These are phyloP conservation scores for Cottoperca gobio DNA, from an alignment of 2,797 vertebrate genomes.

Conservation along the genomic window DNA sequence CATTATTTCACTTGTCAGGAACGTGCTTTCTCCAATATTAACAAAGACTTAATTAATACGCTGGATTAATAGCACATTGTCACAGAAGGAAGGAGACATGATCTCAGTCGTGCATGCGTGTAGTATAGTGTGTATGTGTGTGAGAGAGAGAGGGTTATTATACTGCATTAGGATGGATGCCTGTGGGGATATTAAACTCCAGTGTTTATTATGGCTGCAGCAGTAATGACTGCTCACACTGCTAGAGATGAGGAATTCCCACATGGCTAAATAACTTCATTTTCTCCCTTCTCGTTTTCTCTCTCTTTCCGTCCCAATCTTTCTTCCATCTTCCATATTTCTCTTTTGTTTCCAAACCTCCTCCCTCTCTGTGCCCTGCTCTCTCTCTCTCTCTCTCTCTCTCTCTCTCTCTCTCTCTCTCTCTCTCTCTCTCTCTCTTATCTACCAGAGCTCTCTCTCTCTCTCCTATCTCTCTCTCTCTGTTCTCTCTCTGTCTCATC, in stretches of 20 bases:
- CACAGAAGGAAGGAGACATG: constrained; percentile 34
- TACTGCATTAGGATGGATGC: constrained; percentile 42
- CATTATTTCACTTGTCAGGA: constrained; percentile 40
- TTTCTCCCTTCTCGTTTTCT: constrained; percentile 40
- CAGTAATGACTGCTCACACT: constrained; percentile 75
- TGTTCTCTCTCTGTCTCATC: constrained; percentile 5
- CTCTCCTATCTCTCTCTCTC: constrained; percentile 28
- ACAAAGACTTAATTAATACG: constrained; percentile 64
- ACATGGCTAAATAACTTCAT: constrained; percentile 73
- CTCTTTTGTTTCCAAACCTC: constrained; percentile 16
- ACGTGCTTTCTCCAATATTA: constrained; percentile 49
- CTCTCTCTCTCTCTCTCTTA: not conserved
- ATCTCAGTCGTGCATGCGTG: constrained; percentile 16
- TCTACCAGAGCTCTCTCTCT: constrained; percentile 10
- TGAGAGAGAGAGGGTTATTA: constrained; percentile 14
- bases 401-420: constrained; percentile 1
- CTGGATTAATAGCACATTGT: constrained; percentile 56
- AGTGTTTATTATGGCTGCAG: constrained; percentile 77
- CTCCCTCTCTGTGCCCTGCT: not conserved
- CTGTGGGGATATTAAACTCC: constrained; percentile 73
- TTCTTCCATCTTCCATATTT: constrained; percentile 11
- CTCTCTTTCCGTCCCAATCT: constrained; percentile 23
- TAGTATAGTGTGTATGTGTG: constrained; percentile 4
- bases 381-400: constrained; percentile 5
- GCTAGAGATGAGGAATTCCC: constrained; percentile 79